Base-by-base conservation (phyloP, 2,888 invertebrate genomes). In the Andrena marginata region DNA sequence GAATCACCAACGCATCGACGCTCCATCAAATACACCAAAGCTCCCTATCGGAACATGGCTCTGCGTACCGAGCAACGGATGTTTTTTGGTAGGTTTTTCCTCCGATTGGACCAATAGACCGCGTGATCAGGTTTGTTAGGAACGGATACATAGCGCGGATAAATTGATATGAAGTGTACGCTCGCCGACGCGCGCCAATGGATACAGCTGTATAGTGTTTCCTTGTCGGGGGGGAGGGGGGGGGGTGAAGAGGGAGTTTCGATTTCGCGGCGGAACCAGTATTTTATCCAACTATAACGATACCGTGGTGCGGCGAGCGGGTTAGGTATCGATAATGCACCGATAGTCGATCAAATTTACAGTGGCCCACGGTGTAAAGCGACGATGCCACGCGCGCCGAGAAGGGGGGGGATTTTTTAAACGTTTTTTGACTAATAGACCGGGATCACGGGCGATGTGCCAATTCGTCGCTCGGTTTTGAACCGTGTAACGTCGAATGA, bases 381-480 rank as follows among this genome's bases (percentile, higher is more conserved):
- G 26, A 16, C 20, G 51, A n/a, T 10, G 31, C 31, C 42, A 13
- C 10, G 35, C 6, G 8, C 20, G 42, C 16, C 51, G 7, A 1
- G 10, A 2, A 2, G n/a, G 1, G 2, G 13, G 26, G 2, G 78
- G 78, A 84, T 83, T 84, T 83, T 76, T 73, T 78, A 89, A 87
- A 78, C 74, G 70, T 89, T 88, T 89, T 83, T 80, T 82, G 85
- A 87, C 79, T 87, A 78, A 82, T 72, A 83, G 72, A 65, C 83
- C 67, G 63, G 65, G 68, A 60, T 51, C 67, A 62, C 62, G 78
- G 83, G 82, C 89, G 79, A 83, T 74, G 89, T 77, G 89, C 87
- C 89, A 89, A 89, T 90, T 87, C 88, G 82, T 87, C 85, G 85
- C 79, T 84, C 84, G 82, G 84, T 85, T 89, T 85, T 86, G 87